These are phyloP conservation scores for Pedicia rivosa DNA, from an alignment of 2,888 invertebrate genomes.

Conservation along the genomic window DNA sequence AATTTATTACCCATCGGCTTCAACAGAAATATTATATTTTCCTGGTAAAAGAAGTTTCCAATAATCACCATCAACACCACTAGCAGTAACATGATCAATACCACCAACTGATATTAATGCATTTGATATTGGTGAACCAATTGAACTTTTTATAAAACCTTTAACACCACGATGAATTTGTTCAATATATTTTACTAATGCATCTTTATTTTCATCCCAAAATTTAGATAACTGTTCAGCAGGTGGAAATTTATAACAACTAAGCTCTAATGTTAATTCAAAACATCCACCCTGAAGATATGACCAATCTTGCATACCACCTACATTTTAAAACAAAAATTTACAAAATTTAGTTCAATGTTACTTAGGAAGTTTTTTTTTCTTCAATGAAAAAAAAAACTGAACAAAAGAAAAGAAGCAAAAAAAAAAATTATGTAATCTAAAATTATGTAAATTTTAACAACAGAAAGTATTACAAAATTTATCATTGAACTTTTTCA, in stretches of 20 bases:
- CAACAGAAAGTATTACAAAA: no score
- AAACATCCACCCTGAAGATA: conserved; percentile 82
- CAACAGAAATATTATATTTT: conserved; percentile 60
- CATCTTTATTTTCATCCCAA: conserved; percentile 81
- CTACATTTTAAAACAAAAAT: no score
- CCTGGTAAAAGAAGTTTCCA: conserved; percentile 85
- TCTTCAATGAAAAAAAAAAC: no score
- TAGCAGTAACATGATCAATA: conserved; percentile 51
- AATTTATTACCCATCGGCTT: conserved; percentile 43
- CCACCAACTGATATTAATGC: conserved; percentile 63
- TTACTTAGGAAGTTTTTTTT: no score
- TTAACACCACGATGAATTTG: conserved; percentile 74
- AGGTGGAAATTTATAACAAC: conserved; percentile 78
- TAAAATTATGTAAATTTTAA: no score
- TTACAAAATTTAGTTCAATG: no score
- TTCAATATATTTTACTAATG: conserved; percentile 73
- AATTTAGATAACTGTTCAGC: conserved; percentile 52
- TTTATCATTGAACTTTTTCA: no score
- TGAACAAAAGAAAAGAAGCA: no score
- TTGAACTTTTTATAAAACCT: conserved; percentile 72
- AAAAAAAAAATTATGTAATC: no score
- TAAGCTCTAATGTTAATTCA: conserved; percentile 89
- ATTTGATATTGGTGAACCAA: conserved; percentile 51
- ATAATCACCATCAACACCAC: conserved; percentile 70
- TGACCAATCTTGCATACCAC: conserved; percentile 99